These are phyloP conservation scores for Neoniphon sammara DNA, from an alignment of 2,797 vertebrate genomes.

Conservation along the genomic window DNA sequence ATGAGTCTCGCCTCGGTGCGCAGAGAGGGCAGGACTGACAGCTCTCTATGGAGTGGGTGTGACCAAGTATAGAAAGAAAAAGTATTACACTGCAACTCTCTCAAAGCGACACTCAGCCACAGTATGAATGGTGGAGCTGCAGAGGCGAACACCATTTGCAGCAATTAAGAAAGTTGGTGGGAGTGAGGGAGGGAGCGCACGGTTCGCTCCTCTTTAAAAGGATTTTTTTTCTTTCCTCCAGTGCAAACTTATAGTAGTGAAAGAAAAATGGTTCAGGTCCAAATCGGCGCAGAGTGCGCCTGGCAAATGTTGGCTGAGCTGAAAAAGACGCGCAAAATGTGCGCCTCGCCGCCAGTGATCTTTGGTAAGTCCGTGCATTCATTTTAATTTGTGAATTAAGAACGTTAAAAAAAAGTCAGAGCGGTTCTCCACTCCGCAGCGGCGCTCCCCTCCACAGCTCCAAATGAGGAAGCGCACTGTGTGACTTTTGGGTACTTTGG, in stretches of 20 bases:
- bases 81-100: constrained; percentile 53
- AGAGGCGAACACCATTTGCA: constrained; percentile 16
- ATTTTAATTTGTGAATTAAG: constrained; percentile 41
- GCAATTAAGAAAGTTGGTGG: constrained; percentile 23
- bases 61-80: constrained; percentile 51
- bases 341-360: constrained; percentile 43
- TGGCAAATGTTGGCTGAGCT: constrained; percentile 26
- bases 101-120: constrained; percentile 18
- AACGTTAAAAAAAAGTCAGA: background rate
- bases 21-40: constrained; percentile 49
- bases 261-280: constrained; percentile 40
- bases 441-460: constrained; percentile 34
- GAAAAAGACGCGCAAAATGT: constrained; percentile 38
- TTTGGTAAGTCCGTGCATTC: constrained; percentile 63
- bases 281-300: constrained; percentile 31
- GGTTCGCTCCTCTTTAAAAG: constrained; percentile 1
- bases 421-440: constrained; percentile 41
- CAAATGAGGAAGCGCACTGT: constrained; percentile 55
- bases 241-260: constrained; percentile 48
- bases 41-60: constrained; percentile 64
- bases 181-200: background rate
- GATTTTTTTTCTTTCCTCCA: constrained; percentile 13
- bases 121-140: constrained; percentile 71
- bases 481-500: constrained; percentile 18
- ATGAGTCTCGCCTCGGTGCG: constrained; percentile 37